Evolutionary conservation across 2,113 vertebrate species (phyloP).

Genomic region (Ptilonorhynchus violaceus): DNA sequence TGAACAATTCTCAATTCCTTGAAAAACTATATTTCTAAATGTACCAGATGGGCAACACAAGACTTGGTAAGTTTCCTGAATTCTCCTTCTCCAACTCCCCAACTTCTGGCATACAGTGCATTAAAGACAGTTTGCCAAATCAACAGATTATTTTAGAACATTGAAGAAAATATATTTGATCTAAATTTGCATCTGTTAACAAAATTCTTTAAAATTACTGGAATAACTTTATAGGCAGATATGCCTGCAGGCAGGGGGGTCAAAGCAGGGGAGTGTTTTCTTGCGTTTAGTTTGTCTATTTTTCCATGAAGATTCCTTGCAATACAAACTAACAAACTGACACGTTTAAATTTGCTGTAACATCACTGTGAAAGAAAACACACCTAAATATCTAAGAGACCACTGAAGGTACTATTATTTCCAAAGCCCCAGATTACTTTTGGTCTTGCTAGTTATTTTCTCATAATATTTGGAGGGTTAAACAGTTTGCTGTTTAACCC

Average conservation of each 20-base stretch:
- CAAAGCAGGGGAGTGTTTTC: neutral
- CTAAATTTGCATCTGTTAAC: neutral
- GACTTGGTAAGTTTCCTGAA: neutral
- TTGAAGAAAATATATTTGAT: neutral
- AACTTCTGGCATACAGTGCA: neutral
- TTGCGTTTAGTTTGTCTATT: neutral
- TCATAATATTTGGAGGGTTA: no score
- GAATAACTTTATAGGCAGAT: neutral
- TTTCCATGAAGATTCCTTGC: neutral
- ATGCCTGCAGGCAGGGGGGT: rapidly evolving
- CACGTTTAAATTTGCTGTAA: neutral
- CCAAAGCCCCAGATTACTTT: neutral
- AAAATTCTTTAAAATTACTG: neutral
- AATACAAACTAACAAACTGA: neutral
- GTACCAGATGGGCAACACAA: neutral
- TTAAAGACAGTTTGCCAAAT: neutral
- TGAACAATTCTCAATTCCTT: neutral
- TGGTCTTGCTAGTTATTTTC: neutral
- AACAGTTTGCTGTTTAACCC: neutral
- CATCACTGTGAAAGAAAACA: neutral
- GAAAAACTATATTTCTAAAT: neutral
- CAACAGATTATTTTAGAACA: neutral
- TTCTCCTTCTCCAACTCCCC: neutral
- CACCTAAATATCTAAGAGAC: neutral
- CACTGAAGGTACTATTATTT: neutral